Conservation (phyloP, 2,888 invertebrate genomes). For the Thymelicus sylvestris region DNA sequence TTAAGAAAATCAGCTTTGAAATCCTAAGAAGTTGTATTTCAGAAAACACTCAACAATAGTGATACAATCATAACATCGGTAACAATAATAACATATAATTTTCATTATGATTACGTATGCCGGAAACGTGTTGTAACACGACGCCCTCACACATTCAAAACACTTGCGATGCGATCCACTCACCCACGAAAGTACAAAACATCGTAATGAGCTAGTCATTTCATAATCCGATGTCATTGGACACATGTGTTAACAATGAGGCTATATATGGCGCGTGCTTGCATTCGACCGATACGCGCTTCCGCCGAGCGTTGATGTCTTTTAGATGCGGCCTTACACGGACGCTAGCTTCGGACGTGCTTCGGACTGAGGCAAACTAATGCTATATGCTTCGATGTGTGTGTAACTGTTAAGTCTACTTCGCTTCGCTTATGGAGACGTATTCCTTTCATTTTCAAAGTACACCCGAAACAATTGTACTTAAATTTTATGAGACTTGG, state of each 20-base stretch:
- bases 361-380: too few relatives aligned
- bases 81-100: not conserved
- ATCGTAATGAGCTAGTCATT: constrained; percentile 34
- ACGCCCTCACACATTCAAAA: constrained; percentile 20
- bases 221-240: constrained; percentile 51
- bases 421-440: too few relatives aligned
- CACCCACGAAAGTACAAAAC: constrained; percentile 42
- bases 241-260: constrained; percentile 50
- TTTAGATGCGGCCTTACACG: constrained; percentile 47
- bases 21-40: too few relatives aligned
- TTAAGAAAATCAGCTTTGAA: too few relatives aligned
- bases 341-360: not conserved
- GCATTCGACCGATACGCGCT: constrained; percentile 43
- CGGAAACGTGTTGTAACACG: constrained; percentile 6
- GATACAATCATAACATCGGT: too few relatives aligned
- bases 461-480: too few relatives aligned
- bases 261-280: constrained; percentile 49
- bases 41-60: too few relatives aligned
- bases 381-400: too few relatives aligned
- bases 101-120: not conserved
- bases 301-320: constrained; percentile 61
- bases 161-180: constrained; percentile 19
- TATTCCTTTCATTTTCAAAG: too few relatives aligned
- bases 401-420: too few relatives aligned
- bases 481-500: too few relatives aligned